These are phyloP conservation scores for Ophion ventricosus DNA, from an alignment of 2,888 invertebrate genomes.

Conservation along the genomic window DNA sequence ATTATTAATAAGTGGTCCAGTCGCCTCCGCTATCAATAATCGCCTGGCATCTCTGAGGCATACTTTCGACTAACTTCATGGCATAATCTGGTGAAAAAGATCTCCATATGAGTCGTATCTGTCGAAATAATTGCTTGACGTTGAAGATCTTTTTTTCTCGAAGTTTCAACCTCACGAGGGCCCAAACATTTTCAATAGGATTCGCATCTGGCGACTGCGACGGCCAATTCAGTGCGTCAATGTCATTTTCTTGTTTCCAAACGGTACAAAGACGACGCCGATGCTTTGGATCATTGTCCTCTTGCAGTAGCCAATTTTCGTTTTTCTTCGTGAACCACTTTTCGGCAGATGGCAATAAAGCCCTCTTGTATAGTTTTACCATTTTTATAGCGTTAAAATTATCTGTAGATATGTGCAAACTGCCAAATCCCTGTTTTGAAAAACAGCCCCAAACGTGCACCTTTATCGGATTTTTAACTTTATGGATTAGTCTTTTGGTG, in stretches of 20 bases:
- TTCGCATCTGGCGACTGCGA: slow-evolving; percentile 68
- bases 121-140: too few relatives aligned
- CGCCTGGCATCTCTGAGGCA: too few relatives aligned
- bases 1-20: too few relatives aligned
- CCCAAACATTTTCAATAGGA: slow-evolving; percentile 69
- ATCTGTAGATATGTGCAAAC: slow-evolving; percentile 48
- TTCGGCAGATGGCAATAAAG: slow-evolving; percentile 47
- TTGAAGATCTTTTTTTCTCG: background rate
- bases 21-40: too few relatives aligned
- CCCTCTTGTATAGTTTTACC: slow-evolving; percentile 45
- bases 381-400: slow-evolving; percentile 59
- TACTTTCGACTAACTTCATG: too few relatives aligned
- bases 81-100: too few relatives aligned
- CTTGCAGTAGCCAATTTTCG: slow-evolving; percentile 64
- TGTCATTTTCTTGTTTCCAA: slow-evolving; percentile 69
- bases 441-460: slow-evolving; percentile 20
- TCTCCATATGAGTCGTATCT: too few relatives aligned
- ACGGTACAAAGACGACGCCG: slow-evolving; percentile 66
- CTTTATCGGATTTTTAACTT: slow-evolving; percentile 6
- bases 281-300: slow-evolving; percentile 70
- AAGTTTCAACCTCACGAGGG: slow-evolving; percentile 48
- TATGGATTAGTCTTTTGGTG: background rate
- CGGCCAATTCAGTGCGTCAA: slow-evolving; percentile 66
- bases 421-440: slow-evolving; percentile 55
- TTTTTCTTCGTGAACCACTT: slow-evolving; percentile 49